Conservation (phyloP, 2,888 invertebrate genomes). For the Diploptera punctata region DNA sequence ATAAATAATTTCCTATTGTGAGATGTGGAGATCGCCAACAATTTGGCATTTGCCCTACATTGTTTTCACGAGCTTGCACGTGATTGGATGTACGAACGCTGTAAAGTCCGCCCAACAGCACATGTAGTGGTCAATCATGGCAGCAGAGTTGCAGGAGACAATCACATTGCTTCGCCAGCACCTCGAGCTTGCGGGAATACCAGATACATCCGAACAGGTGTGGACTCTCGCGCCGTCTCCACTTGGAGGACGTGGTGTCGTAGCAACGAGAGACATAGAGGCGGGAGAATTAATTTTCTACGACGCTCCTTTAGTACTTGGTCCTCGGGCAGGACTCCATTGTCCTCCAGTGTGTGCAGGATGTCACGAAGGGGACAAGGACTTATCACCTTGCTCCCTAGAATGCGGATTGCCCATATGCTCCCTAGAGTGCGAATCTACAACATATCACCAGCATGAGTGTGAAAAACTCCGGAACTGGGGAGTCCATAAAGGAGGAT, state of each 20-base stretch:
- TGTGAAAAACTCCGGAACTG: constrained; percentile 10
- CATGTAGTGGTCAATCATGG: not conserved
- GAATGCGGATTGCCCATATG: constrained; percentile 76
- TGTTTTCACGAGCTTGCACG: too few species aligned
- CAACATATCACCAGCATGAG: constrained; percentile 65
- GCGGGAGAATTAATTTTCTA: constrained; percentile 73
- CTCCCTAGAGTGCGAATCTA: constrained; percentile 66
- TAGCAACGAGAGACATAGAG: constrained; percentile 70
- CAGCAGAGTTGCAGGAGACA: not conserved
- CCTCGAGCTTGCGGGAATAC: not conserved
- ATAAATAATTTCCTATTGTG: too few species aligned
- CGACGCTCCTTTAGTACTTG: constrained; percentile 72
- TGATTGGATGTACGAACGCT: too few species aligned
- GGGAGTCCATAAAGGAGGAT: constrained; percentile 31
- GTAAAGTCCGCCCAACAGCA: too few species aligned
- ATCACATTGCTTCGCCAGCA: not conserved
- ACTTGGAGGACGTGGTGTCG: constrained; percentile 73
- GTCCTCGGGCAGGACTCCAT: constrained; percentile 66
- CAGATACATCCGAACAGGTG: not conserved
- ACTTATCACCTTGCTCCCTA: constrained; percentile 27
- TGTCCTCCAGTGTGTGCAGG: constrained; percentile 67
- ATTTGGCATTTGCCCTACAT: too few species aligned
- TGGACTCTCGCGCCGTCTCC: constrained; percentile 69
- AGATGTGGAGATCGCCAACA: too few species aligned
- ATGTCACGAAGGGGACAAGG: constrained; percentile 50